Evolutionary conservation across 2,113 vertebrate genomes (phyloP), one percentile per base, ranked within the genome.

Genomic region (Girardinichthys multiradiatus): DNA sequence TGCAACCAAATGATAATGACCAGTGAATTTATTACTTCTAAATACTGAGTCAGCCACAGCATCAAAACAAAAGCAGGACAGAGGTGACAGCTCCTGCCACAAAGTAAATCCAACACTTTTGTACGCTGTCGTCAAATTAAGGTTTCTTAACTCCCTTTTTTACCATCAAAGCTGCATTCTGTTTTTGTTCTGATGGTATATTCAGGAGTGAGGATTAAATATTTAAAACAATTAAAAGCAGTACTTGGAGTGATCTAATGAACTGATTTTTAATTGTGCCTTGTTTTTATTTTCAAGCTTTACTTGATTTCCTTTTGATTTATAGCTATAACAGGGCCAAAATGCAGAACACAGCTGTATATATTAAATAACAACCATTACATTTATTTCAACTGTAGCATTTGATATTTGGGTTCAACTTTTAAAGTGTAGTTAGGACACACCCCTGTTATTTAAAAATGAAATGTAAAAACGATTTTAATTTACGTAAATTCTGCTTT

Each of bases 251-350:
- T 76, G 45, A 81, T 70, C 37, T n/a, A 28, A 65, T 79, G 26
- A 51, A 64, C 66, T 39, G 8, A 35, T 68, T 76, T 63, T 77
- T 57, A 45, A 88, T 81, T 33, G 89, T 92, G 89, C 90, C 87
- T 90, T 87, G 48, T 74, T 79, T 45, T 80, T 64, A 66, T 54
- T 74, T 86, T 86, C 74, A 45, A 79, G 81, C 82, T 70, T 80
- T 87, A 82, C 51, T 75, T 60, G 28, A 21, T 74, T 76, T 58
- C 61, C n/a, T 65, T 42, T 70, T 26, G 2, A 48, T 66, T 2
- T 35, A 24, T 76, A 45, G 64, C 72, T 57, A 57, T 35, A 19
- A 48, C 0, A 9, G 67, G 57, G 66, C 31, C 68, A 73, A 64
- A 72, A 59, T n/a, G 0, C 61, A 27, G 60, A 28, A n/a, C 27